Conservation (phyloP, 1,140 invertebrate species). For the Zaprionus ornatus region DNA sequence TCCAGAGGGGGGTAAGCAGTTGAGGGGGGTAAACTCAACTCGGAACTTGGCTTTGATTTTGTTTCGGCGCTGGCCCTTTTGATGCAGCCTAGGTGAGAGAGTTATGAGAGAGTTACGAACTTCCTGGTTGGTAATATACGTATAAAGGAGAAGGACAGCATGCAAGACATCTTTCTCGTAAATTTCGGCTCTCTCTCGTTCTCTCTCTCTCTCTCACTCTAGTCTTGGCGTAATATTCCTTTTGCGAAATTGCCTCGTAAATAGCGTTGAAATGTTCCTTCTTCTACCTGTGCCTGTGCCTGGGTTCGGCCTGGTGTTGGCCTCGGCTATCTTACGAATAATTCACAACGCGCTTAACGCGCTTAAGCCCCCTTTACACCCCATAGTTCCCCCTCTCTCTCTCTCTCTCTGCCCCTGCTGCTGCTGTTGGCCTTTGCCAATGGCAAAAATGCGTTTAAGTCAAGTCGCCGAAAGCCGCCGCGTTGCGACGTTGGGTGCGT, state of each 20-base stretch:
- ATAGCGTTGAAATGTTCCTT: slow-evolving; percentile 40
- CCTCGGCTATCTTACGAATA: slow-evolving; percentile 55
- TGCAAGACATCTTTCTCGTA: slow-evolving; percentile 28
- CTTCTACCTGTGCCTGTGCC: background rate
- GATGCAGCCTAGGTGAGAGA: background rate
- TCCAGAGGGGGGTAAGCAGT: background rate
- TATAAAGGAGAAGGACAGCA: background rate
- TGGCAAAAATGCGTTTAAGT: slow-evolving; percentile 77
- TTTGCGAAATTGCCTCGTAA: slow-evolving; percentile 51
- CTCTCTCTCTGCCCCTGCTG: background rate
- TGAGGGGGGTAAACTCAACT: background rate
- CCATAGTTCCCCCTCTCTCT: background rate
- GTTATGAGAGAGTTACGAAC: slow-evolving; percentile 13
- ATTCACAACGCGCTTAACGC: slow-evolving; percentile 61
- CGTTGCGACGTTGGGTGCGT: slow-evolving; percentile 29
- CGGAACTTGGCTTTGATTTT: background rate
- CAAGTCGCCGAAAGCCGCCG: slow-evolving; percentile 67
- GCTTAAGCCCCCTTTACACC: slow-evolving; percentile 29
- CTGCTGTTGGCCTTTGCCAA: slow-evolving; percentile 27
- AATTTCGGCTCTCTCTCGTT: slow-evolving; percentile 2
- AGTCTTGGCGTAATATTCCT: slow-evolving; percentile 36
- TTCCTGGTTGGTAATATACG: slow-evolving; percentile 22
- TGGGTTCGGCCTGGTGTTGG: background rate
- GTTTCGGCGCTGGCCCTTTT: background rate
- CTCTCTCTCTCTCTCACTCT: background rate